A percentile compares a stretch with the other conserved stretches of the same genome.
Evolutionary conservation across 1,140 invertebrate species (phyloP).

Genomic region (Campoletis sonorensis): DNA sequence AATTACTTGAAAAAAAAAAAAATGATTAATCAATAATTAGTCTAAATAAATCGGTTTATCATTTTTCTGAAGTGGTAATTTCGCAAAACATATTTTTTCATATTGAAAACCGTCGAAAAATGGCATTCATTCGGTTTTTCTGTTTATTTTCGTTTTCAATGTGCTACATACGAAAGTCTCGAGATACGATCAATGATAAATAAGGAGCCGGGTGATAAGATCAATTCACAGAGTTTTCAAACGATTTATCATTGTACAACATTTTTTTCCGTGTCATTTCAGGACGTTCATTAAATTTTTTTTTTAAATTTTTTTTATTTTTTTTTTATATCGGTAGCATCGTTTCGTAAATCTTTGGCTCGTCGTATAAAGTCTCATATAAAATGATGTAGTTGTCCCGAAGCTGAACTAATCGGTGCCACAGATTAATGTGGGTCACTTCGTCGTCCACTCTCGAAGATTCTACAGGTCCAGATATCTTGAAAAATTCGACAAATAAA

Average conservation of each 20-base stretch:
- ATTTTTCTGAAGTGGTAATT: too few relatives aligned
- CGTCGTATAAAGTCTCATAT: constrained; percentile 63
- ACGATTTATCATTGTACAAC: constrained; percentile 25
- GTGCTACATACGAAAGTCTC: background rate
- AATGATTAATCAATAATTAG: too few relatives aligned
- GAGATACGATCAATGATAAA: constrained; percentile 36
- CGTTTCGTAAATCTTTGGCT: constrained; percentile 60
- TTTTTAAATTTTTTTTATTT: background rate
- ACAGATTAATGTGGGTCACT: constrained; percentile 63
- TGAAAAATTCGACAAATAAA: background rate
- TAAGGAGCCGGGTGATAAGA: constrained; percentile 3
- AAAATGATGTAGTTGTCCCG: constrained; percentile 70
- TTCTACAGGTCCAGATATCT: constrained; percentile 3
- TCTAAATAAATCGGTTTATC: too few relatives aligned
- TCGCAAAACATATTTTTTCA: too few relatives aligned
- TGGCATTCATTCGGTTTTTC: too few relatives aligned
- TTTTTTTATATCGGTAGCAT: constrained; percentile 45
- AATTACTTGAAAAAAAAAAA: too few relatives aligned
- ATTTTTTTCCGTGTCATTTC: background rate
- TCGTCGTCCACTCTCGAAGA: constrained; percentile 56
- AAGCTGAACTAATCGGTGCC: constrained; percentile 66
- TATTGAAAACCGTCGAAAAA: too few relatives aligned
- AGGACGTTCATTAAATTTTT: too few relatives aligned
- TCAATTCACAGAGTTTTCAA: constrained; percentile 30
- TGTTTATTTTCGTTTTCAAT: constrained; percentile 12